A percentile compares a stretch with the other conserved stretches of the same genome.
These are phyloP conservation scores for Helicolenus hilgendorfi DNA, from an alignment of 2,797 vertebrate genomes.

Conservation along the genomic window DNA sequence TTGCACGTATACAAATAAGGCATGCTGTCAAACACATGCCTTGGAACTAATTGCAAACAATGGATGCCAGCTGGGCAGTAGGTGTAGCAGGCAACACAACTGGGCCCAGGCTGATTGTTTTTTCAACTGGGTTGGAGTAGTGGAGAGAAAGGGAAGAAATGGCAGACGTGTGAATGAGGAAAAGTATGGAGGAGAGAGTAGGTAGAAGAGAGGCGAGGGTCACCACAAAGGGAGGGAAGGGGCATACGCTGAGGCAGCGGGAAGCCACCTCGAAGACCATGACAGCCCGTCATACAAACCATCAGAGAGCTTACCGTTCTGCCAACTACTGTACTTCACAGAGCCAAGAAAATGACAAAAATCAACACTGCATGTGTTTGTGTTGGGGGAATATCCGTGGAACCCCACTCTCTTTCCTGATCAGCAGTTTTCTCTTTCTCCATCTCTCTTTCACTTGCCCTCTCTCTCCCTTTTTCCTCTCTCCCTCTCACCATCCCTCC, in stretches of 20 bases:
- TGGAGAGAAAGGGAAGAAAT: constrained; percentile 15
- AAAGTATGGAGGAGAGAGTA: constrained; percentile 23
- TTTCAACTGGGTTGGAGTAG: constrained; percentile 68
- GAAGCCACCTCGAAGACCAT: constrained; percentile 67
- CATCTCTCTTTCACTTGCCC: constrained; percentile 23
- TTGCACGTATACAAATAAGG: constrained; percentile 59
- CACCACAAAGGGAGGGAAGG: constrained; percentile 45
- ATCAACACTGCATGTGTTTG: constrained; percentile 84
- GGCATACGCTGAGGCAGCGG: constrained; percentile 57
- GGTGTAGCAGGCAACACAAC: constrained; percentile 74
- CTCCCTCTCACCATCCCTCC: constrained; percentile 51
- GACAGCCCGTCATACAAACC: constrained; percentile 78
- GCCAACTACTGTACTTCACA: constrained; percentile 80
- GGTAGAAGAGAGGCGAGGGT: constrained; percentile 38
- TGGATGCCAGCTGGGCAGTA: constrained; percentile 86
- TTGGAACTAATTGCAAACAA: constrained; percentile 85
- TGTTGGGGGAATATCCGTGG: constrained; percentile 79
- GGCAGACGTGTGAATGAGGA: constrained; percentile 22
- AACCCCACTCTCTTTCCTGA: constrained; percentile 80
- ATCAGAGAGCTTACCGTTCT: constrained; percentile 74
- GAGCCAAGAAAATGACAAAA: constrained; percentile 86
- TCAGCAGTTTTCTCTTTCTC: constrained; percentile 80
- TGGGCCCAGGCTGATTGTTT: constrained; percentile 79
- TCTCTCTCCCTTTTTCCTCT: constrained; percentile 31
- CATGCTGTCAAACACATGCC: constrained; percentile 77